Base-by-base conservation (phyloP, 2,888 invertebrate genomes). In the Caenorhabditis doughertyi region DNA sequence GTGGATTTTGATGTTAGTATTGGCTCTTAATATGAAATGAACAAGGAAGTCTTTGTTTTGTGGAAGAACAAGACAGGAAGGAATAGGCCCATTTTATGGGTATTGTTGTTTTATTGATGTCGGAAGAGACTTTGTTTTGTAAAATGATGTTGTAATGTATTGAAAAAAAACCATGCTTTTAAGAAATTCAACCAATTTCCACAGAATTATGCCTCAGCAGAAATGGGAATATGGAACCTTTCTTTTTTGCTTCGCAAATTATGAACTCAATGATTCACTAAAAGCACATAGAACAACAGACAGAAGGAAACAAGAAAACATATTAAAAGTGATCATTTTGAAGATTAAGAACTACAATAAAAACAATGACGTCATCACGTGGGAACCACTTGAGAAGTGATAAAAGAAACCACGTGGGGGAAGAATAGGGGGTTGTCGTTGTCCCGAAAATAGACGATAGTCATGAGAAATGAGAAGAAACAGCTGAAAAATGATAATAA, bases 291-390 rank as follows among this genome's bases (percentile, higher is more conserved):
- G 55, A 55, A 55, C 55, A 51, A 51, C 9, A 51, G 21, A 7
- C 18, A 27, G 16, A 29, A 49, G 32, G 9, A 47, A 64, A 60
- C 21, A 39, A 49, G 21, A 32, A 44, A 27, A 65, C 65, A 51
- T 8, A 16, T 47, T 29, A 21, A 21, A 35, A 47, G 23, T 51
- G 65, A 65, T 49, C 65, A 64, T 29, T 51, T 49, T 49, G 35
- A 65, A 65, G 51, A 65, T 65, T 51, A 51, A 32, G 23, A 65
- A 65, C 23, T 65, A 21, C 0, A 21, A 39, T 32, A 16, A 58
- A 58, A 58, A 58, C 47, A 58, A 71, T 71, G 71, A 71, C 71
- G 71, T 71, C 71, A 71, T 71, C 58, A 71, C 71, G 71, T 71
- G 71, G 49, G 47, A 65, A 65, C 47, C 51, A 32, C 7, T 65